phyloP scores from a whole-genome alignment of 2,113 vertebrate genomes.

The Lagopus muta region DNA sequence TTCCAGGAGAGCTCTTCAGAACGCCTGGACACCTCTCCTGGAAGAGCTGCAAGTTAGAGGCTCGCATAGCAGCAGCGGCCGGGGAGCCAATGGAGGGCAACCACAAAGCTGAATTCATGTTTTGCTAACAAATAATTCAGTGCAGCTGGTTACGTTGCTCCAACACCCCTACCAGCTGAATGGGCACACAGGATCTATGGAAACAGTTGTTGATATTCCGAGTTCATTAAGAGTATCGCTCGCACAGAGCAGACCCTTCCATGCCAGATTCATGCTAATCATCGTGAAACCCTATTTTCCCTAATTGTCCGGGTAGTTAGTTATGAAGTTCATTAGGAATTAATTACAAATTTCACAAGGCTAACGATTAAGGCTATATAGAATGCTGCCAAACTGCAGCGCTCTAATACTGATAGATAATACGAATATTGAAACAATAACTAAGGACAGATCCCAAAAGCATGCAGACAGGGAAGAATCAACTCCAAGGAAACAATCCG shows the following conservation, averaged over 20 bases:
- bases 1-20: not conserved
- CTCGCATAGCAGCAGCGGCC: not conserved
- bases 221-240: too few relatives aligned
- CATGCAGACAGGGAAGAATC: not conserved
- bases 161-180: not conserved
- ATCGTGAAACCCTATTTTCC: rapidly evolving
- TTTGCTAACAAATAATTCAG: not conserved
- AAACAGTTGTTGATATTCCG: not conserved
- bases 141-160: rapidly evolving
- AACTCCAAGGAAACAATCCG: rapidly evolving
- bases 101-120: rapidly evolving
- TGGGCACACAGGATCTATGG: not conserved
- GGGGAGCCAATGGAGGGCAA: not conserved
- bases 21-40: not conserved
- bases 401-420: not conserved
- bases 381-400: not conserved
- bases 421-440: not conserved
- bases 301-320: not conserved
- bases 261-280: rapidly evolving
- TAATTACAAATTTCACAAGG: not conserved
- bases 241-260: not conserved
- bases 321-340: not conserved
- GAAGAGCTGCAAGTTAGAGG: not conserved
- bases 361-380: not conserved
- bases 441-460: not conserved